Evolutionary conservation across 2,888 invertebrate species (phyloP).

Genomic region (Agrilus biguttatus): DNA sequence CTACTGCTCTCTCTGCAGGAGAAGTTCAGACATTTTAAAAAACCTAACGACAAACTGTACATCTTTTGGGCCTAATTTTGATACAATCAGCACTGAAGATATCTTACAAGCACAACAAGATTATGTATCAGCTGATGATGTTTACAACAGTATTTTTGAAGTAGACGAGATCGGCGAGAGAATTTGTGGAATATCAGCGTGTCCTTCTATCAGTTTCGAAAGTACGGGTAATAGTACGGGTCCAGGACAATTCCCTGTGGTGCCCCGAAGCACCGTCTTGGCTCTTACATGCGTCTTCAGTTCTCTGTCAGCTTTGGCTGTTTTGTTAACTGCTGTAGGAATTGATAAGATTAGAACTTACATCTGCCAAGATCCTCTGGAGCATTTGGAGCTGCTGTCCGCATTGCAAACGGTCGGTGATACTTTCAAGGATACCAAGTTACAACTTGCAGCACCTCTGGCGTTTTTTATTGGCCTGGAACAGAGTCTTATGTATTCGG

Average conservation of each 20-base stretch:
- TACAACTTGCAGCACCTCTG: slow-evolving; percentile 59
- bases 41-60: too few relatives aligned
- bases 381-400: slow-evolving; percentile 31
- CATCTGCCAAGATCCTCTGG: slow-evolving; percentile 38
- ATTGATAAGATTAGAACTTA: slow-evolving; percentile 40
- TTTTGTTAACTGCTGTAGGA: slow-evolving; percentile 30
- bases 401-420: slow-evolving; percentile 34
- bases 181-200: slow-evolving; percentile 44
- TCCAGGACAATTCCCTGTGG: slow-evolving; percentile 14
- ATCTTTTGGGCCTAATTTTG: too few relatives aligned
- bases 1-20: too few relatives aligned
- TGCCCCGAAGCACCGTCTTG: slow-evolving; percentile 26
- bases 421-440: slow-evolving; percentile 44
- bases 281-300: slow-evolving; percentile 31
- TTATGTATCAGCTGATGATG: neutral
- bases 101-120: too few relatives aligned
- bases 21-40: too few relatives aligned
- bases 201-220: slow-evolving; percentile 26
- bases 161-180: slow-evolving; percentile 38
- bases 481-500: slow-evolving; percentile 72
- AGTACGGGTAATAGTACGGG: slow-evolving; percentile 7
- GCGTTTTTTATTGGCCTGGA: slow-evolving; percentile 71
- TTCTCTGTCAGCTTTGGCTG: slow-evolving; percentile 30
- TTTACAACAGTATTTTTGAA: slow-evolving; percentile 34
- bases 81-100: too few relatives aligned